These are phyloP conservation scores for Ctena decussata DNA, from an alignment of 2,888 invertebrate genomes.

Conservation along the genomic window DNA sequence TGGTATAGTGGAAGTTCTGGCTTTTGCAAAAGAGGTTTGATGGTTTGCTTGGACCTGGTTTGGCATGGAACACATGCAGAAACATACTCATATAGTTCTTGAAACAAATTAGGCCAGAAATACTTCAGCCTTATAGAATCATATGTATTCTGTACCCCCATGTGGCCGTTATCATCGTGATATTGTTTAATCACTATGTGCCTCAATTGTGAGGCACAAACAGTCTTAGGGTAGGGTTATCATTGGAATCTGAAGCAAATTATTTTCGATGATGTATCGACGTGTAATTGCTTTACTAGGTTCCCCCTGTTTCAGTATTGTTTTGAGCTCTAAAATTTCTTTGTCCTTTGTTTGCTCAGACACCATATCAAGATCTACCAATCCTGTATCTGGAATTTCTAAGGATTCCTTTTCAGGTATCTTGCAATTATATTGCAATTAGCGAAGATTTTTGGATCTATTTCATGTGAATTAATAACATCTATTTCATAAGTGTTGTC, in stretches of 20 bases:
- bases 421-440: neutral
- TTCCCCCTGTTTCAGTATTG: slow-evolving; percentile 6
- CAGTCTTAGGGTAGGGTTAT: slow-evolving; percentile 41
- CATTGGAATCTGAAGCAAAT: slow-evolving; percentile 48
- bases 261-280: slow-evolving; percentile 26
- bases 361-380: slow-evolving; percentile 11
- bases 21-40: slow-evolving; percentile 46
- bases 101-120: slow-evolving; percentile 41
- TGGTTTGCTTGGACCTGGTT: slow-evolving; percentile 18
- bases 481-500: slow-evolving; percentile 27
- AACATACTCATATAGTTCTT: slow-evolving; percentile 26
- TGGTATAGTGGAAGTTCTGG: slow-evolving; percentile 57
- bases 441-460: slow-evolving; percentile 16
- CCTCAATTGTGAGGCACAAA: slow-evolving; percentile 36
- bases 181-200: slow-evolving; percentile 21
- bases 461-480: slow-evolving; percentile 18
- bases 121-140: slow-evolving; percentile 33
- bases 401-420: neutral
- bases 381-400: neutral
- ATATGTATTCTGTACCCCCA: slow-evolving; percentile 25
- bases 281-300: neutral
- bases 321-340: slow-evolving; percentile 10
- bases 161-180: slow-evolving; percentile 47
- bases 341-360: slow-evolving; percentile 28
- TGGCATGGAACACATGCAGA: slow-evolving; percentile 28